phyloP scores from a whole-genome alignment of 2,888 invertebrate genomes.

The Philereme vetulata region DNA sequence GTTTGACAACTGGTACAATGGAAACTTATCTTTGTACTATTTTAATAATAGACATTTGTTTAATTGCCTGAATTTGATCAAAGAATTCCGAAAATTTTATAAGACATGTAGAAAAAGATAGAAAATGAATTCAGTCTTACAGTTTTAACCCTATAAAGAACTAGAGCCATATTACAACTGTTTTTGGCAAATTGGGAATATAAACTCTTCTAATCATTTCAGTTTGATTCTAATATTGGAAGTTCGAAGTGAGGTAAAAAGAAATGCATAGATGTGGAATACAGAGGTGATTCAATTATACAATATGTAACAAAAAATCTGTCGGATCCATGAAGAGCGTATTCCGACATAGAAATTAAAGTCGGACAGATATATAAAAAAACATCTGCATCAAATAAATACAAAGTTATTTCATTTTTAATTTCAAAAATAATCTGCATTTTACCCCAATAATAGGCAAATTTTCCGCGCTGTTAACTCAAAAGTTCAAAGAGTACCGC shows the following conservation, averaged over 20 bases:
- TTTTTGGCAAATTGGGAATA: constrained; percentile 44
- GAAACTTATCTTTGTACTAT: constrained; percentile 57
- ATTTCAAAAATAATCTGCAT: no score
- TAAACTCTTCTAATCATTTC: constrained; percentile 29
- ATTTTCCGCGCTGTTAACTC: no score
- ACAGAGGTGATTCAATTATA: constrained; percentile 7
- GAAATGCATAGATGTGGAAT: constrained; percentile 46
- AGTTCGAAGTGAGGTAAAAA: constrained; percentile 56
- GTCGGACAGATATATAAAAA: no score
- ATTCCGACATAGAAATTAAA: no score
- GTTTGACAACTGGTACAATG: constrained; percentile 40
- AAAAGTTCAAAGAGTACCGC: no score
- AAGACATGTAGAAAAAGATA: constrained; percentile 25
- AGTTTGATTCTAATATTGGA: constrained; percentile 31
- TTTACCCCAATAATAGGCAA: no score
- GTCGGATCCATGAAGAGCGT: no score
- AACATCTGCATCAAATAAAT: no score
- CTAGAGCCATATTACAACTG: constrained; percentile 36
- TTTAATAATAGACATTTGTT: constrained; percentile 54
- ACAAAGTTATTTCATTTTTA: no score
- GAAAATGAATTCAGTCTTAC: constrained; percentile 40
- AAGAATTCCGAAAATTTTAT: constrained; percentile 23
- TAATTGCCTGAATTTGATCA: constrained; percentile 14
- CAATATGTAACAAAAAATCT: constrained; percentile 16
- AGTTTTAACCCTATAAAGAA: constrained; percentile 29